These are phyloP conservation scores for Zosterops hypoxanthus DNA, from an alignment of 2,113 vertebrate genomes.

Conservation along the genomic window DNA sequence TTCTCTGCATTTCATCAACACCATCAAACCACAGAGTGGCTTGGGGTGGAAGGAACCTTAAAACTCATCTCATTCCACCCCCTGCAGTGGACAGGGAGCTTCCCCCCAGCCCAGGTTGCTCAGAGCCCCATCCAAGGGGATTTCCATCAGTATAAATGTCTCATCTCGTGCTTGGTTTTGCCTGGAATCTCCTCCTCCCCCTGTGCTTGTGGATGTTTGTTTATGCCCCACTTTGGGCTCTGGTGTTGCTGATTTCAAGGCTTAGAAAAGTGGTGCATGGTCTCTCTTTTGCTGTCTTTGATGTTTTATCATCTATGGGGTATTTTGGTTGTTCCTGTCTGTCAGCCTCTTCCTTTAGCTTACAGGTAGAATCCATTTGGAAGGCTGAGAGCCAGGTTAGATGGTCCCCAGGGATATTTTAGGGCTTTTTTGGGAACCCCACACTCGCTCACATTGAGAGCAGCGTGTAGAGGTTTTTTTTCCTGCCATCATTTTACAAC, in stretches of 20 bases:
- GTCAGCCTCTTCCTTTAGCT: constrained; percentile 40
- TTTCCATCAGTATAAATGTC: not conserved
- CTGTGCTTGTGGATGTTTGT: constrained; percentile 40
- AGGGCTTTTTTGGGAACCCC: not conserved
- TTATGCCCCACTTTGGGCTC: not conserved
- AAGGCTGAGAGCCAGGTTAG: not conserved
- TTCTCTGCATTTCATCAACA: not conserved
- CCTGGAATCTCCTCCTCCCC: not conserved
- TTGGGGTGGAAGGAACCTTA: not conserved
- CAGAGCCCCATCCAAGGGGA: not conserved
- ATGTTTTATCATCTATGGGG: constrained; percentile 44
- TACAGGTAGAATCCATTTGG: not conserved
- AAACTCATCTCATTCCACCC: not conserved
- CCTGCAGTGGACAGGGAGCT: not conserved
- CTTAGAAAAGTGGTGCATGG: not conserved
- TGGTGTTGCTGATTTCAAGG: not conserved
- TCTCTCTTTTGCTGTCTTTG: constrained; percentile 7
- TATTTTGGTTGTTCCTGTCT: not conserved
- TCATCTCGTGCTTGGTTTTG: not conserved
- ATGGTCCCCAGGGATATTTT: no score
- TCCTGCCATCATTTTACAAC: not conserved
- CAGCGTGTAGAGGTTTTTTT: not conserved
- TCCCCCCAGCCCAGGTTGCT: not conserved
- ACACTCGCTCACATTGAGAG: not conserved
- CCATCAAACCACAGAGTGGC: not conserved